Evolutionary conservation across 2,888 invertebrate species (phyloP), one percentile per base, ranked within the genome.

Genomic region (Tachina lurida): DNA sequence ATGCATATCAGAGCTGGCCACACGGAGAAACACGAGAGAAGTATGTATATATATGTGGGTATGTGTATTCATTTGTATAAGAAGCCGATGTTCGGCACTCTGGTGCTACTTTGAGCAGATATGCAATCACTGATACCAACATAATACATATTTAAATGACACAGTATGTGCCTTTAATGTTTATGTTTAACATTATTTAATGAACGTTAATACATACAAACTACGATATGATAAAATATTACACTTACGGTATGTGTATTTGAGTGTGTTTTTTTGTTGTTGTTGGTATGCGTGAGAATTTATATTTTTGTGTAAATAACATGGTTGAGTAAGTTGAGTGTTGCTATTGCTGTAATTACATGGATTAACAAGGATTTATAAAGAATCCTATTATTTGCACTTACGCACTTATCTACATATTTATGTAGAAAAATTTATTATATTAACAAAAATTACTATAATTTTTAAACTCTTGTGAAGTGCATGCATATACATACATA

Each of bases 341-440:
- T 77, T 83, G 71, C 71, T 71, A 39, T 83, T 65, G 60, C 76
- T 84, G 86, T 87, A 86, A 87, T 87, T 87, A 87, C 81, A 80
- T 63, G 82, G 84, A 87, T 87, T 86, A 87, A 82, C 75, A 84
- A 65, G 84, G 86, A 87, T 86, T 87, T 86, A 79, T 60, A 83
- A 77, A 54, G 83, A 77, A 83, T 83, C 77, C 76, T 73, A 73
- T 82, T 71, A 76, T 76, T 75, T 45, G 45, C 70, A 60, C 31
- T 60, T 49, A 22, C 19, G 41, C 19, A 73, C 10, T 22, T 31
- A 54, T 15, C 12, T n/a, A 39, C n/a, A 43, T 13, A 54, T 19
- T n/a, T 19, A 15, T 15, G 10, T 68, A 43, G 31, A 63, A 22
- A 68, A 41, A 68, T 41, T 31, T 68, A 22, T 49, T 68, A 58